Base-by-base conservation (phyloP, 2,888 invertebrate species). In the Biston betularia region DNA sequence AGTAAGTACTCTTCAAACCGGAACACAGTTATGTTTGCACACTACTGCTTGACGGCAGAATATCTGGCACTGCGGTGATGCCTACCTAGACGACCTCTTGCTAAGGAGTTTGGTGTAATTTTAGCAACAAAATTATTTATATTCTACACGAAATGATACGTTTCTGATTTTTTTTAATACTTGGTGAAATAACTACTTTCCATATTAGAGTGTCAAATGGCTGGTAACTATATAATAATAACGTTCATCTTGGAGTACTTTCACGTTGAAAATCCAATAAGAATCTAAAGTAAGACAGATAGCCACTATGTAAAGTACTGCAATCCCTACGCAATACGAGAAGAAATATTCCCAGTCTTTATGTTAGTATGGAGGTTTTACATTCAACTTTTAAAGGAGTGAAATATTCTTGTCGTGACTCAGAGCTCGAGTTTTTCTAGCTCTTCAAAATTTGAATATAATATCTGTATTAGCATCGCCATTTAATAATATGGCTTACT, bases 251-350 rank as follows among this genome's bases (percentile, higher is more conserved):
- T 40, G 42, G 35, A 54, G n/a, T 45, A 55, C 34, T 34, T 12
- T 55, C 24, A 24, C 24, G 24, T 35, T 56, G 56, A 45, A 56
- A 56, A 56, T 56, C 56, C 56, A 56, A 56, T 56, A 56, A 56
- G 45, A 45, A 45, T 46, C 10, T 56, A 56, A 56, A 56, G 56
- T 35, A 56, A 56, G 56, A 56, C 34, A 56, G 44, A 56, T 56
- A 46, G 45, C 45, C 45, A 56, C 45, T 56, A 58, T 48, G 57
- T 34, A 58, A 58, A 58, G 48, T 38, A 58, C 24, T 48, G 57
- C 48, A 46, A 48, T 38, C 48, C 9, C 3, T 6, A n/a, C n/a
- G 57, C 15, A 48, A 48, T 57, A 58, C 38, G 38, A 38, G 48
- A 48, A 58, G 38, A 38, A 33, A 54, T 44, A 54, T 54, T 42